Evolutionary conservation across 2,888 invertebrate genomes (phyloP), one percentile per base, ranked within the genome.

Genomic region (Drosophila paramelanica): DNA sequence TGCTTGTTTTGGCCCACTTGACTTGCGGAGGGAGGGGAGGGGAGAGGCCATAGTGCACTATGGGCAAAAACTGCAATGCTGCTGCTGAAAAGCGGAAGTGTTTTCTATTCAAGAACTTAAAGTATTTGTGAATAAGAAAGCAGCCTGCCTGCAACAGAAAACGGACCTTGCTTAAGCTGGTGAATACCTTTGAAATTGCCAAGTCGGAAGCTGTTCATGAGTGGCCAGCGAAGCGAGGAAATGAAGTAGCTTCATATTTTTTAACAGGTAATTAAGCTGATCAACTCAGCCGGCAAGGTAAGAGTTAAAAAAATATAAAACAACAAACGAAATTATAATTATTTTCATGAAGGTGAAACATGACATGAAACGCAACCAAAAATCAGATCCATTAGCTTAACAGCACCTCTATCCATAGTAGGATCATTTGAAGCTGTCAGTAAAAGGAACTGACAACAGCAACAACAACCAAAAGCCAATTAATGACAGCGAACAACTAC

Each of bases 401-500:
- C 56, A 70, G 45, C 56, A 27, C 7, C 43, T 36, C 39, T 46
- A 42, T 76, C 75, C 67, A 75, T 58, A 17, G 75, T 72, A 55
- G 38, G 58, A 76, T 72, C 76, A 60, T 67, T 67, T 43, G 33
- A 17, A 39, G 47, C 60, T 76, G 75, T 72, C 75, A 76, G 55
- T 60, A 56, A 67, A 67, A 62, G 56, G 60, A 78, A 77, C 56
- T 59, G 74, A 71, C 70, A 73, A 56, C 66, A 60, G 43, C 60
- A 52, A 55, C 50, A 39, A 43, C 57, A 80, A 50, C 58, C 65
- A 76, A 67, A 67, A 88, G 81, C 76, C 84, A 83, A 81, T 79
- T 84, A 85, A 88, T 85, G 81, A 81, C 88, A 88, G 77, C 73
- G 77, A 85, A 66, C 77, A 85, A 73, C 79, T 81, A 73, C 87